Evolutionary conservation across 2,888 invertebrate species (phyloP).

Genomic region (Cheilosia variabilis): DNA sequence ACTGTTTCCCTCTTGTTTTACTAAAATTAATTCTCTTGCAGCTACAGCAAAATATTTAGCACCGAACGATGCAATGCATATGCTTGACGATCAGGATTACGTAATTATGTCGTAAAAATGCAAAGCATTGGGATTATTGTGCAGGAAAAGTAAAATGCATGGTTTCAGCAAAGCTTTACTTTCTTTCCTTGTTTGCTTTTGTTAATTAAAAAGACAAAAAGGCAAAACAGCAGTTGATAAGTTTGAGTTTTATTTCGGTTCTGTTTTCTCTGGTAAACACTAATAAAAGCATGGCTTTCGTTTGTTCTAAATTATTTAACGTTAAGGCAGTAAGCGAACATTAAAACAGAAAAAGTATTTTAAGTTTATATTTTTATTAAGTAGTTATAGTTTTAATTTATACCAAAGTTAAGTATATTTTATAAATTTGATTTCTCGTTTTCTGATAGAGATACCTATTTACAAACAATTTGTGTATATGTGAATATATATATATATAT

Average conservation of each 20-base stretch:
- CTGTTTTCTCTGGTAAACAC: conserved; percentile 6
- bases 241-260: conserved; percentile 32
- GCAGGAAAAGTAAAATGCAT: conserved; percentile 29
- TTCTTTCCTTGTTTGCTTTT: background rate
- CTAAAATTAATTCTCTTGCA: conserved; percentile 76
- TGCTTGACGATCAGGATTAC: conserved; percentile 85
- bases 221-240: conserved; percentile 29
- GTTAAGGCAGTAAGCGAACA: background rate
- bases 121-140: conserved; percentile 15
- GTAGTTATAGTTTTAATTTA: conserved; percentile 50
- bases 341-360: conserved; percentile 37
- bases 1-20: conserved; percentile 3
- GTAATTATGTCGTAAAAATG: conserved; percentile 79
- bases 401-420: conserved; percentile 58
- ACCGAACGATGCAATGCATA: conserved; percentile 88
- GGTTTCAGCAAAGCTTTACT: conserved; percentile 42
- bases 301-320: conserved; percentile 38
- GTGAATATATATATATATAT: conserved; percentile 30
- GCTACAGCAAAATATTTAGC: conserved; percentile 86
- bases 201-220: conserved; percentile 16
- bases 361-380: conserved; percentile 9
- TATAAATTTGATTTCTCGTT: conserved; percentile 23
- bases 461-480: conserved; percentile 43
- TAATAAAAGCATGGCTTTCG: conserved; percentile 56
- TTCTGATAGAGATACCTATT: conserved; percentile 29